These are phyloP conservation scores for Botia kubotai DNA, from an alignment of 2,797 vertebrate species.

Conservation along the genomic window DNA sequence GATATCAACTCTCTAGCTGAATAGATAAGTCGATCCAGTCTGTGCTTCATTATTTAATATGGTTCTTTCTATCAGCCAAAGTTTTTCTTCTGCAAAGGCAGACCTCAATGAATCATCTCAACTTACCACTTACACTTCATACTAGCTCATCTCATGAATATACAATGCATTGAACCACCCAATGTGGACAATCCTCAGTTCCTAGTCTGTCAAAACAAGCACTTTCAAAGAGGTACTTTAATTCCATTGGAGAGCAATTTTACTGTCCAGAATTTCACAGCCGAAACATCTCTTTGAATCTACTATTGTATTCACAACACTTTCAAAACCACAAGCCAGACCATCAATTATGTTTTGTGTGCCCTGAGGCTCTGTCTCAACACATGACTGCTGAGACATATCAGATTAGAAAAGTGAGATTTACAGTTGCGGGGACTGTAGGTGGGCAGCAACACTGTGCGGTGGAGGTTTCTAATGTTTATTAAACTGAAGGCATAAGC, in stretches of 20 bases:
- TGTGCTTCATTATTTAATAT: constrained; percentile 9
- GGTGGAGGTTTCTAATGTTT: constrained; percentile 20
- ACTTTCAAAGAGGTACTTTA: constrained; percentile 30
- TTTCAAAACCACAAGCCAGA: constrained; percentile 20
- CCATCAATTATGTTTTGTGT: constrained; percentile 60
- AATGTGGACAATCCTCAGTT: neutral
- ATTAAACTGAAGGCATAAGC: neutral
- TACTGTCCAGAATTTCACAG: constrained; percentile 13
- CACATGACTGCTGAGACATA: constrained; percentile 23
- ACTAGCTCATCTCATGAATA: constrained; percentile 14
- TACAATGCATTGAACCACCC: neutral
- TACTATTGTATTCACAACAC: constrained; percentile 23
- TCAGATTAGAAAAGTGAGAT: constrained; percentile 36
- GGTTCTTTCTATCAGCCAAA: neutral
- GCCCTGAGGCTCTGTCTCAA: constrained; percentile 11
- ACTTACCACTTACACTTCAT: neutral
- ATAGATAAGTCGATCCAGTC: constrained; percentile 10
- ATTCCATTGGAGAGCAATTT: constrained; percentile 22
- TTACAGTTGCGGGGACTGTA: constrained; percentile 12
- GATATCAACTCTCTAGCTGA: neutral
- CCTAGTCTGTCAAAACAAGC: constrained; percentile 29
- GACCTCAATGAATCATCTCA: constrained; percentile 11
- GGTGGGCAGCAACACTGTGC: neutral
- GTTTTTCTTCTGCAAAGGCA: constrained; percentile 15
- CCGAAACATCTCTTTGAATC: constrained; percentile 10